phyloP scores from a whole-genome alignment of 2,888 invertebrate species.

The Temnothorax ravouxi region DNA sequence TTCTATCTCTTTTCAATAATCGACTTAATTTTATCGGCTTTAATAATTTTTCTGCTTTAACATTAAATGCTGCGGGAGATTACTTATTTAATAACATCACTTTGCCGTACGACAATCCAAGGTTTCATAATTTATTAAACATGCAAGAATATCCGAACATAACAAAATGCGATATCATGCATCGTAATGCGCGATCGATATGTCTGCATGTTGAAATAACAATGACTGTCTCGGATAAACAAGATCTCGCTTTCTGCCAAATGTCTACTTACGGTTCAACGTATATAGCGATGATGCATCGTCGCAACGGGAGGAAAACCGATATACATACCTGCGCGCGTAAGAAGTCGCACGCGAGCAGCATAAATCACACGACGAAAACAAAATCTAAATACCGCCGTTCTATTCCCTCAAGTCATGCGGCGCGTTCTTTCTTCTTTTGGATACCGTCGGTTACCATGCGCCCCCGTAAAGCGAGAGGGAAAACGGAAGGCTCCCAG shows the following conservation, averaged over 20 bases:
- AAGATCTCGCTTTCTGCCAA: conserved; percentile 37
- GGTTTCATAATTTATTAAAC: background rate
- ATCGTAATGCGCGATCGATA: background rate
- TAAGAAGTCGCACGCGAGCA: conserved; percentile 45
- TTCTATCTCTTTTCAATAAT: conserved; percentile 12
- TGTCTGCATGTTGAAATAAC: conserved; percentile 15
- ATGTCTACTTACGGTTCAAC: conserved; percentile 46
- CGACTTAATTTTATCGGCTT: background rate
- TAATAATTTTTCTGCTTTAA: conserved; percentile 3
- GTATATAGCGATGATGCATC: conserved; percentile 43
- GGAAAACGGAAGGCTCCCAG: conserved; percentile 23
- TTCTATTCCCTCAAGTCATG: conserved; percentile 58
- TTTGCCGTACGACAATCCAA: background rate
- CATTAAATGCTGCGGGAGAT: background rate
- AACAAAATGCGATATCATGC: conserved; percentile 10
- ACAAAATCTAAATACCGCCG: conserved; percentile 51
- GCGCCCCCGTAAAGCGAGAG: conserved; percentile 18
- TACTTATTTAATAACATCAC: background rate
- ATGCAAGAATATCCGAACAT: background rate
- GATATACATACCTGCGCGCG: conserved; percentile 33
- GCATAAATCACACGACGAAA: conserved; percentile 53
- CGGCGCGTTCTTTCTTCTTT: conserved; percentile 39
- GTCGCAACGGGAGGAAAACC: conserved; percentile 21
- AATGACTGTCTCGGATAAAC: conserved; percentile 15
- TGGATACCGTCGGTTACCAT: conserved; percentile 43